Evolutionary conservation across 2,888 invertebrate species (phyloP).

Genomic region (Dicranocentrus wangi): DNA sequence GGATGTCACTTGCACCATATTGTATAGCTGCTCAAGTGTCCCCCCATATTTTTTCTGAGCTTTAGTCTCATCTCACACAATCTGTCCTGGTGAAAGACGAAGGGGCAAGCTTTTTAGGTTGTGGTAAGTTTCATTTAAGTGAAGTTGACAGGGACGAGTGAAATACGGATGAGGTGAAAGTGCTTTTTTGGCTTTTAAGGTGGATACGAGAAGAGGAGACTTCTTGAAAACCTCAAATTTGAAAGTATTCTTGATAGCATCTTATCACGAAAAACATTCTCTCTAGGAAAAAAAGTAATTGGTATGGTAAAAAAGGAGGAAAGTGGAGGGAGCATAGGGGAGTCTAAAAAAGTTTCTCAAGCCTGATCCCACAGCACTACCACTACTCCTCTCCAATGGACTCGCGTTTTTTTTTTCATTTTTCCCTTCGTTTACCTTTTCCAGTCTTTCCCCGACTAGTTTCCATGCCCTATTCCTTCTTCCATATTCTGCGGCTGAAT

Average conservation of each 20-base stretch:
- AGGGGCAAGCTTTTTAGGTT: background rate
- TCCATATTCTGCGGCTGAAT: constrained; percentile 20
- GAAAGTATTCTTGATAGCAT: constrained; percentile 58
- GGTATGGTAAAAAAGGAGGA: constrained; percentile 50
- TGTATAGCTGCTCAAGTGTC: too few relatives aligned
- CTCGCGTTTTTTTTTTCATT: too few relatives aligned
- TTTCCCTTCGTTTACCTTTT: constrained; percentile 13
- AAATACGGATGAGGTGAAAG: constrained; percentile 57
- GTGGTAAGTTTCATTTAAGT: constrained; percentile 36
- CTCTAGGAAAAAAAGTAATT: constrained; percentile 46
- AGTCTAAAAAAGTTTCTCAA: constrained; percentile 38
- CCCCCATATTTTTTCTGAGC: too few relatives aligned
- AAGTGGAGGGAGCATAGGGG: constrained; percentile 26
- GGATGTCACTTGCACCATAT: too few relatives aligned
- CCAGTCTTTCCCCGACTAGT: background rate
- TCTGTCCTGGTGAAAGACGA: constrained; percentile 21
- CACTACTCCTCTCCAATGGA: constrained; percentile 3
- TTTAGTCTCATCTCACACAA: too few relatives aligned
- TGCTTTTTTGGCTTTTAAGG: constrained; percentile 50
- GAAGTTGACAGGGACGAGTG: constrained; percentile 48
- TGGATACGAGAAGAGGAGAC: constrained; percentile 39
- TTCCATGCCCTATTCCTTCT: background rate
- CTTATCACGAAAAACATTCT: constrained; percentile 60
- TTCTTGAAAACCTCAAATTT: constrained; percentile 61
- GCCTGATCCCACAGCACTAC: constrained; percentile 27